phyloP scores from a whole-genome alignment of 1,140 invertebrate genomes.

The Tenebrio molitor region DNA sequence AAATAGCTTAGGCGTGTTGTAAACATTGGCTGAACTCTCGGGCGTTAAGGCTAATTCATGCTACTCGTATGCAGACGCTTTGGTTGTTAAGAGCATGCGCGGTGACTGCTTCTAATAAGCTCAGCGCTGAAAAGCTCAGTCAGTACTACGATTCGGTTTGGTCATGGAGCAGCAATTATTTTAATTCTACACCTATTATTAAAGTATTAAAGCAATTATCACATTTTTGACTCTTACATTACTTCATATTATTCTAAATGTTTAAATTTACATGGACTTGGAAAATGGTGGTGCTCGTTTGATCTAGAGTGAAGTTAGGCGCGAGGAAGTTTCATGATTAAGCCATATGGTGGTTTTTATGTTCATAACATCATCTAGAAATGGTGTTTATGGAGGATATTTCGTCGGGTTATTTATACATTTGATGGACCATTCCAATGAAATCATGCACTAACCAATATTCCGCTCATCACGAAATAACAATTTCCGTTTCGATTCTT shows the following conservation, averaged over 20 bases:
- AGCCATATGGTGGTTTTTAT: conserved; percentile 9
- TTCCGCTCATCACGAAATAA: too few relatives aligned
- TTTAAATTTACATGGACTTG: too few relatives aligned
- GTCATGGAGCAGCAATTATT: too few relatives aligned
- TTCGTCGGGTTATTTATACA: background rate
- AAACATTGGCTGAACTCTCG: conserved; percentile 17
- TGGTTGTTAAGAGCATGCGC: conserved; percentile 3
- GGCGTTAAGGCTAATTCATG: conserved; percentile 13
- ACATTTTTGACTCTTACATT: too few relatives aligned
- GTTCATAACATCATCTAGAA: background rate
- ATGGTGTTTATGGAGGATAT: conserved; percentile 9
- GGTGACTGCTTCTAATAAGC: background rate
- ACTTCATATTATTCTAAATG: too few relatives aligned
- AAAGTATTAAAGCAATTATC: too few relatives aligned
- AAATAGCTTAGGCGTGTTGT: conserved; percentile 17
- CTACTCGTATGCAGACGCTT: background rate
- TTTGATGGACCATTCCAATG: background rate
- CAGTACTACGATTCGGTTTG: too few relatives aligned
- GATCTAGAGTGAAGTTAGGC: background rate
- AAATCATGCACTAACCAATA: background rate
- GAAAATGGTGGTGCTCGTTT: too few relatives aligned
- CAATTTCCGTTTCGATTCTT: too few relatives aligned
- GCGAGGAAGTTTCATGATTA: background rate
- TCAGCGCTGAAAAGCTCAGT: too few relatives aligned
- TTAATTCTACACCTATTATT: too few relatives aligned